Conservation (phyloP, 2,797 vertebrate species). For the Esox masquinongy region DNA sequence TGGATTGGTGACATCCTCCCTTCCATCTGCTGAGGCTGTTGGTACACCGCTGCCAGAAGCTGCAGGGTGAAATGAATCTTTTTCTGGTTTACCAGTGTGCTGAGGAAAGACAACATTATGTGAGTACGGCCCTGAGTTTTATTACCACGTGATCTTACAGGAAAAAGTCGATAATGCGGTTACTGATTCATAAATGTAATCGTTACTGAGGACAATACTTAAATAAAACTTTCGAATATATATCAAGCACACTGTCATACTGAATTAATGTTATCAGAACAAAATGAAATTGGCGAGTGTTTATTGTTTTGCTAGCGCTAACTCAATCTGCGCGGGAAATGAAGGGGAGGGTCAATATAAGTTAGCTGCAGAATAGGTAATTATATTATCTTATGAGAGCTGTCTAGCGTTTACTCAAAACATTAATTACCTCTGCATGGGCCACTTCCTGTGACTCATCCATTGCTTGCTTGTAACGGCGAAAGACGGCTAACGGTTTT, state of each 20-base stretch:
- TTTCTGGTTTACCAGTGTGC: not conserved
- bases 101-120: not conserved
- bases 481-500: not conserved
- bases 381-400: not conserved
- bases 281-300: not conserved
- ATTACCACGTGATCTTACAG: not conserved
- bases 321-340: not conserved
- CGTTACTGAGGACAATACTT: not conserved
- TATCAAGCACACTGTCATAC: too few species aligned
- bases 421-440: not conserved
- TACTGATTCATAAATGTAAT: not conserved
- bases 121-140: not conserved
- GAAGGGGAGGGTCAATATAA: not conserved
- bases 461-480: slow-evolving; percentile 15
- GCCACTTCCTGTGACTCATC: not conserved
- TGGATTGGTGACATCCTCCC: not conserved
- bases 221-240: not conserved
- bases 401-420: not conserved
- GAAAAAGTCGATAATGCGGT: not conserved
- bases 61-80: not conserved
- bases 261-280: not conserved
- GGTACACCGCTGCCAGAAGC: not conserved
- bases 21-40: not conserved
- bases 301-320: not conserved
- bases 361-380: not conserved